A percentile compares a stretch with the other conserved stretches of the same genome.
Evolutionary conservation across 2,797 vertebrate genomes (phyloP).

Genomic region (Tinamus major): DNA sequence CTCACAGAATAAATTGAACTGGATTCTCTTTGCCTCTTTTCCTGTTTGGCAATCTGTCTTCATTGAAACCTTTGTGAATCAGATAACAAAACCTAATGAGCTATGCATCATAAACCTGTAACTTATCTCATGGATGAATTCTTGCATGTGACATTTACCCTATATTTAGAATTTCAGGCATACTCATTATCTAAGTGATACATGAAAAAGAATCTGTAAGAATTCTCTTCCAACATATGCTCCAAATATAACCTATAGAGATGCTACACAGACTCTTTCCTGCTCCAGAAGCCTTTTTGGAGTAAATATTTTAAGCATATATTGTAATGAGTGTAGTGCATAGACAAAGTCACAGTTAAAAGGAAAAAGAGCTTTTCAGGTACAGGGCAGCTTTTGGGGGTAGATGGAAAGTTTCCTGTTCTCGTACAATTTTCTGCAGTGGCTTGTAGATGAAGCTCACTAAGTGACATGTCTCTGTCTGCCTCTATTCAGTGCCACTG

Average conservation of each 20-base stretch:
- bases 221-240: not conserved
- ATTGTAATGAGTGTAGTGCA: not conserved
- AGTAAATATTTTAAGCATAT: slow-evolving; percentile 1
- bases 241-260: slow-evolving; percentile 35
- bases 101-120: slow-evolving; percentile 78
- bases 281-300: not conserved
- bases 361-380: not conserved
- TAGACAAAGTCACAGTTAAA: not conserved
- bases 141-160: slow-evolving; percentile 53
- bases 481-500: not conserved
- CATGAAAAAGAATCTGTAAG: slow-evolving; percentile 15
- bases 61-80: slow-evolving; percentile 71
- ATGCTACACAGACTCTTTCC: not conserved
- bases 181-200: slow-evolving; percentile 68
- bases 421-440: not conserved
- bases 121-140: slow-evolving; percentile 73
- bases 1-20: slow-evolving; percentile 65
- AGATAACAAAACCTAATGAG: slow-evolving; percentile 77
- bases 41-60: slow-evolving; percentile 70
- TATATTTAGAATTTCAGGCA: slow-evolving; percentile 69
- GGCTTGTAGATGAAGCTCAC: not conserved
- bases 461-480: not conserved
- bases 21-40: slow-evolving; percentile 61
- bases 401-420: not conserved
- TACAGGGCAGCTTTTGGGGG: not conserved